A percentile compares a stretch with the other conserved stretches of the same genome.
phyloP scores from a whole-genome alignment of 1,140 invertebrate species.

The Papilio glaucus region DNA sequence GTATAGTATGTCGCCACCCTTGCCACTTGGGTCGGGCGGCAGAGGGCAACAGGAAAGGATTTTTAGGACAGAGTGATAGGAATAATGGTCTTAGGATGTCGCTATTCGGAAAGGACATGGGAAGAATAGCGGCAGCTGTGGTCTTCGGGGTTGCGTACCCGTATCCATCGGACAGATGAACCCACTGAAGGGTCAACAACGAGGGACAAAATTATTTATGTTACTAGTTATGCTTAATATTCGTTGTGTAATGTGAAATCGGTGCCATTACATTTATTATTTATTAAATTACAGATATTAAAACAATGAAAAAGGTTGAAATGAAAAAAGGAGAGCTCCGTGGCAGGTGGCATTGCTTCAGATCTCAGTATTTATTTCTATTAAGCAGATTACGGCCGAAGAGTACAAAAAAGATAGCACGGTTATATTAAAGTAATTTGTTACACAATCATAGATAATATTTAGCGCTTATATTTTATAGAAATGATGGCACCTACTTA shows the following conservation, averaged over 20 bases:
- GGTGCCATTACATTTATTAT: no score
- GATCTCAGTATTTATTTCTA: no score
- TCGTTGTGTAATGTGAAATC: not conserved
- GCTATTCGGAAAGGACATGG: not conserved
- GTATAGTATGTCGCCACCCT: not conserved
- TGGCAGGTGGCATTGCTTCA: no score
- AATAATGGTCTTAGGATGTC: conserved; percentile 3
- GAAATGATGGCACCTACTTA: not conserved
- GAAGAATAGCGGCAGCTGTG: conserved; percentile 3
- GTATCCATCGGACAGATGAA: conserved; percentile 14
- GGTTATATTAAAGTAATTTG: no score
- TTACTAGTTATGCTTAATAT: not conserved
- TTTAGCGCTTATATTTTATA: not conserved
- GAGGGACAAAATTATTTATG: not conserved
- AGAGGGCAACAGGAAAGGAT: not conserved
- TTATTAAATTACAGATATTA: no score
- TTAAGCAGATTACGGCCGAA: no score
- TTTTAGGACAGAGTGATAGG: not conserved
- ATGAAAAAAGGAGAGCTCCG: no score
- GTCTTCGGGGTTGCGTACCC: conserved; percentile 3
- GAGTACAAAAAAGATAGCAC: no score
- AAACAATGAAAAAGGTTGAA: no score
- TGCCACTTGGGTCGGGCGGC: not conserved
- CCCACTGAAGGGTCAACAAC: not conserved
- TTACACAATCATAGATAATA: no score